These are phyloP conservation scores for Drosophila subpulchrella DNA, from an alignment of 1,140 invertebrate species.

Conservation along the genomic window DNA sequence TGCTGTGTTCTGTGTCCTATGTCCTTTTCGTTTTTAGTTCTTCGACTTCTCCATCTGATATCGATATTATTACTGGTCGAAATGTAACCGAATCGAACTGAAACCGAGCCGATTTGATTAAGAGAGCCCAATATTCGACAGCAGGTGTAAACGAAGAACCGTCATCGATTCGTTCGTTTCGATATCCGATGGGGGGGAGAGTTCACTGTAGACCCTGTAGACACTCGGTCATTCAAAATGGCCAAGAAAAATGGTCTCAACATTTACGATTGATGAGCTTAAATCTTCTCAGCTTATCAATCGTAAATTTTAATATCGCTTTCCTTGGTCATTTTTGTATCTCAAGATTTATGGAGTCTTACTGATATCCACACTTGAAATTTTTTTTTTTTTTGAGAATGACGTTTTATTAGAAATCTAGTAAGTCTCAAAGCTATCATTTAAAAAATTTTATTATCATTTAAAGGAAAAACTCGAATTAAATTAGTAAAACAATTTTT, in stretches of 20 bases:
- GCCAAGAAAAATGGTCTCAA: background rate
- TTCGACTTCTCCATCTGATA: conserved; percentile 34
- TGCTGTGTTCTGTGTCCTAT: background rate
- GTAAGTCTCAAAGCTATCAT: too few relatives aligned
- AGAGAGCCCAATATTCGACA: background rate
- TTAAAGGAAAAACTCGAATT: too few relatives aligned
- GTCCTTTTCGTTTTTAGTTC: conserved; percentile 1
- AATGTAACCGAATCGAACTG: background rate
- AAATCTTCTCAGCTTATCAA: background rate
- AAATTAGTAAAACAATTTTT: too few relatives aligned
- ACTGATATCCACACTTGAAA: background rate
- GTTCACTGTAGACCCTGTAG: background rate
- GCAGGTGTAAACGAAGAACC: conserved; percentile 1
- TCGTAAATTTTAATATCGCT: conserved; percentile 1
- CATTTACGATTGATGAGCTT: background rate
- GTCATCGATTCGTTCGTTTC: background rate
- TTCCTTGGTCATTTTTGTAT: background rate
- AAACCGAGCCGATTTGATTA: background rate
- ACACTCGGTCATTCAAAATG: background rate
- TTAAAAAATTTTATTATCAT: too few relatives aligned
- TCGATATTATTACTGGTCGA: conserved; percentile 21
- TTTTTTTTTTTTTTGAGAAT: background rate
- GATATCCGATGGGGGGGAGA: background rate
- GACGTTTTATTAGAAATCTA: too few relatives aligned
- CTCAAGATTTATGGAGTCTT: background rate